Evolutionary conservation across 2,888 invertebrate species (phyloP).

Genomic region (Nymphalis c-album): DNA sequence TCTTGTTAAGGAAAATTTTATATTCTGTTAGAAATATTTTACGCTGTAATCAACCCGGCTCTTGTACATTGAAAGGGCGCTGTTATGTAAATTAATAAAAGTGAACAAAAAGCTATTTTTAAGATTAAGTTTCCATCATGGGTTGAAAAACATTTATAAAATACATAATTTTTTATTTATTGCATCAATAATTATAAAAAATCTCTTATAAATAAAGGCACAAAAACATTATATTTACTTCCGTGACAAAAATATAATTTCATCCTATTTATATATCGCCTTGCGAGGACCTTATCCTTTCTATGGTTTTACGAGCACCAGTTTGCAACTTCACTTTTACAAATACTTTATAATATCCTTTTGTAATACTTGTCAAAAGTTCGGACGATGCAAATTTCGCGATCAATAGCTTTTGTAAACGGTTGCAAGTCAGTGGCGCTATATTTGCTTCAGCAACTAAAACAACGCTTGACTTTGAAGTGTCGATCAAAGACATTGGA

Average conservation of each 20-base stretch:
- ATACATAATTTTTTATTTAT: no score
- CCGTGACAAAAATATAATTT: no score
- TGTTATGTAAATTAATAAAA: no score
- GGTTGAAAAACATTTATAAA: no score
- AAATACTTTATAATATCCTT: conserved; percentile 28
- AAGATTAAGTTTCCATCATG: no score
- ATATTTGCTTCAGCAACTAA: conserved; percentile 40
- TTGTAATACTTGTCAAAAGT: conserved; percentile 31
- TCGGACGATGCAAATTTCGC: conserved; percentile 34
- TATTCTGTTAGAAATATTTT: conserved; percentile 31
- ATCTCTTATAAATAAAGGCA: no score
- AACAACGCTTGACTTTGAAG: conserved; percentile 58
- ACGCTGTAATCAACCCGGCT: conserved; percentile 28
- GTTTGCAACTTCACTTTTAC: conserved; percentile 23
- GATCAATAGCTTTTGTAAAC: conserved; percentile 36
- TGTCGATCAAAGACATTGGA: conserved; percentile 71
- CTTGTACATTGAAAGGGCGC: not conserved
- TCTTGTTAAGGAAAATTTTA: conserved; percentile 27
- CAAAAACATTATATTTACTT: no score
- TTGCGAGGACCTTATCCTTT: conserved; percentile 16
- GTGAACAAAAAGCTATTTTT: no score
- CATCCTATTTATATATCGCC: not conserved
- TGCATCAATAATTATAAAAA: no score
- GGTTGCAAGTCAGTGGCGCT: conserved; percentile 32
- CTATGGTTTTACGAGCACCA: conserved; percentile 21